Evolutionary conservation across 2,888 invertebrate genomes (phyloP).

Genomic region (Microctonus brassicae): DNA sequence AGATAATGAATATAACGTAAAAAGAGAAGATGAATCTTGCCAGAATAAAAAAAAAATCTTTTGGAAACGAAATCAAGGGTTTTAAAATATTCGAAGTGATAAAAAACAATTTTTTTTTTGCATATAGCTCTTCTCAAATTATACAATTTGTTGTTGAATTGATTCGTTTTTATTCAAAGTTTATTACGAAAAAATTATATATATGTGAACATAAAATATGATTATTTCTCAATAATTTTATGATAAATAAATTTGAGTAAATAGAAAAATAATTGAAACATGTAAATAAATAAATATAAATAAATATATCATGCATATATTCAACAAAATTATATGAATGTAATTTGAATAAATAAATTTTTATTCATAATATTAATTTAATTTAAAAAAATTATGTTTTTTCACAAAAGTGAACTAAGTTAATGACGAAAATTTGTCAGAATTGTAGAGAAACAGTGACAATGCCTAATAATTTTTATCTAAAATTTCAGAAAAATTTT

Average conservation of each 20-base stretch:
- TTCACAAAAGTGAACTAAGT: no score
- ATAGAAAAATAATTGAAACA: background rate
- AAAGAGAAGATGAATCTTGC: background rate
- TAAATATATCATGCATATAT: background rate
- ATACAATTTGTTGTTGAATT: background rate
- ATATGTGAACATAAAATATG: background rate
- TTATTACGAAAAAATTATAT: background rate
- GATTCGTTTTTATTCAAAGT: background rate
- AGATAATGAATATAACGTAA: background rate
- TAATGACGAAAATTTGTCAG: no score
- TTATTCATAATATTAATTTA: background rate
- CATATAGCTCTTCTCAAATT: background rate
- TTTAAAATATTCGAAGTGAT: background rate
- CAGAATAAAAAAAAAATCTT: background rate
- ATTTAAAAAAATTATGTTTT: no score
- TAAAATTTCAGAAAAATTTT: no score
- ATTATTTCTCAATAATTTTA: background rate
- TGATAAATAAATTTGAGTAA: background rate
- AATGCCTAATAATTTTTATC: no score
- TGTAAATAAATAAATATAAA: conserved; percentile 4
- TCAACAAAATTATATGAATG: background rate
- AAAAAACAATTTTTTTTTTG: background rate
- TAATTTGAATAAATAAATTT: background rate
- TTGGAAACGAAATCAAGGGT: background rate
- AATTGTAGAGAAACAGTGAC: no score